phyloP scores from a whole-genome alignment of 2,888 invertebrate genomes.

The Drosophila algonquin region DNA sequence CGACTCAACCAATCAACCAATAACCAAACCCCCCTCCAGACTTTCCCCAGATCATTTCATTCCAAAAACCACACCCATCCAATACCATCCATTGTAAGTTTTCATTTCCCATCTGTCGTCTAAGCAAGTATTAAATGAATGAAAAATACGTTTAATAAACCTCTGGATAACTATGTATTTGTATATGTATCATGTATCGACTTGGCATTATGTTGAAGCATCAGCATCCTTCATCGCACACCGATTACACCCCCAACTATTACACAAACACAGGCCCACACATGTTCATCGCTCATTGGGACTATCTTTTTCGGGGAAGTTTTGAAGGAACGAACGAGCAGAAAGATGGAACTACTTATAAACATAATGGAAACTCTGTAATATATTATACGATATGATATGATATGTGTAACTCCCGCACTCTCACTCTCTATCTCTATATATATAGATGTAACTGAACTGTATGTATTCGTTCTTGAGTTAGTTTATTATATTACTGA shows the following conservation, averaged over 20 bases:
- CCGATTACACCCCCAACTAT: background rate
- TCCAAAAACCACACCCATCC: constrained; percentile 2
- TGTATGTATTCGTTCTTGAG: constrained; percentile 45
- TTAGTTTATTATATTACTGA: constrained; percentile 23
- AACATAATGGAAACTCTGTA: constrained; percentile 65
- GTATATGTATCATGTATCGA: constrained; percentile 46
- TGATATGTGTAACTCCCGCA: constrained; percentile 40
- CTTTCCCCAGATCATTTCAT: constrained; percentile 25
- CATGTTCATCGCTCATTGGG: constrained; percentile 2
- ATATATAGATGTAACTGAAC: constrained; percentile 33
- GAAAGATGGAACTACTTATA: constrained; percentile 55
- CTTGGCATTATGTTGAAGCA: constrained; percentile 53
- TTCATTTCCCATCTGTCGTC: constrained; percentile 67
- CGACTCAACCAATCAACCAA: constrained; percentile 13
- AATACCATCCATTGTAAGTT: constrained; percentile 62
- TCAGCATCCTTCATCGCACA: constrained; percentile 18
- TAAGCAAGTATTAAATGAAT: constrained; percentile 74
- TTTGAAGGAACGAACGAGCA: constrained; percentile 39
- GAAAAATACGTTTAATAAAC: constrained; percentile 63
- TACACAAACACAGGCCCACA: constrained; percentile 8
- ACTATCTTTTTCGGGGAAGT: constrained; percentile 44
- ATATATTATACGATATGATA: constrained; percentile 46
- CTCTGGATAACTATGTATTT: constrained; percentile 31
- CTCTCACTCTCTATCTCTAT: constrained; percentile 41
- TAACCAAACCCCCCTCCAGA: constrained; percentile 13